Base-by-base conservation (phyloP, 2,113 vertebrate species). In the Cavia aperea region DNA sequence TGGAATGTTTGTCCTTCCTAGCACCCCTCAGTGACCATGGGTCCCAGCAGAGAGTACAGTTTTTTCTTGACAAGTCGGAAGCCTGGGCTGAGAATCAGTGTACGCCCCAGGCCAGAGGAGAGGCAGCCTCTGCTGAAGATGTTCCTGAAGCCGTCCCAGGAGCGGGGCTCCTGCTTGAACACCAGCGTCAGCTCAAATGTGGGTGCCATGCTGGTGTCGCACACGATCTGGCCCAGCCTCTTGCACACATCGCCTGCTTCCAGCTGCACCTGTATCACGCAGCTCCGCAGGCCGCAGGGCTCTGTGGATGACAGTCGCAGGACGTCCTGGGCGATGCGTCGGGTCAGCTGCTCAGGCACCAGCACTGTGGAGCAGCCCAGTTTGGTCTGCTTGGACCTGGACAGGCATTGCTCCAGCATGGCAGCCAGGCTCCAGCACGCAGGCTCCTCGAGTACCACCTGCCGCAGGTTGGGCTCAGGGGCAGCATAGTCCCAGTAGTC, bases 161-260 rank as follows among this genome's bases (percentile, higher is more conserved):
- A 98, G 4, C 97, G 97, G 88, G 96, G 96, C 26, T 99, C 98
- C 97, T 99, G 98, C 96, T 98, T 99, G 94, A 99, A 98, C 86
- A 99, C 98, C 11, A 99, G 98, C 0, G 98, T 98, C 88, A 99
- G 97, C 96, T 99, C 98, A 60, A 99, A 99, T 0, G 98, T 99
- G 86, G 98, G 98, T 93, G 98, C 98, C 86, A 98, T 97, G 0
- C 97, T 97, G 81, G 98, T 94, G 4, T 99, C 98, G 58, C 97
- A 99, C 54, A 97, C 97, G 8, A 99, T 97, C 87, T 97, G 97
- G 94, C 98, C 98, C 90, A 99, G 97, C 92, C 97, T 98, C 96
- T 97, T 98, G 96, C 98, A 98, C 90, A 97, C 97, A 63, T 97
- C 97, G 92, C 97, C 97, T 90, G 97, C 97, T 90, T 98, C 98